Percentiles rank a stretch among this genome's conserved stretches.
Conservation (phyloP, 2,113 vertebrate genomes). For the Columba janthina region DNA sequence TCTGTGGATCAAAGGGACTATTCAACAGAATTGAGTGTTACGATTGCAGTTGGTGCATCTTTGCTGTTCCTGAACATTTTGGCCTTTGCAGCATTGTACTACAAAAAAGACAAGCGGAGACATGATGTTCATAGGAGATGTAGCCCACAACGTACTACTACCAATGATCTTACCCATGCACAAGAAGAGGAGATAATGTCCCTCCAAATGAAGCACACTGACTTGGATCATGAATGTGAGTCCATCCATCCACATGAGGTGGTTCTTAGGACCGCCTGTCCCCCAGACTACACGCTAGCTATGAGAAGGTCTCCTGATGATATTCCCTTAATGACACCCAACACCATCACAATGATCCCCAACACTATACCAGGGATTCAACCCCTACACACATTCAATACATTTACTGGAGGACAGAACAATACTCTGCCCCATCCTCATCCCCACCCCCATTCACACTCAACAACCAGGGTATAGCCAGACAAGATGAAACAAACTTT, state of each 20-base stretch:
- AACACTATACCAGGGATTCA: constrained; percentile 96
- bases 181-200: constrained; percentile 99
- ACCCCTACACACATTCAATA: constrained; percentile 95
- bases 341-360: constrained; percentile 99
- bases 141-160: constrained; percentile 91
- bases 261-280: constrained; percentile 96
- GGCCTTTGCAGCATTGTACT: constrained; percentile 96
- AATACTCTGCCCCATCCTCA: constrained; percentile 95
- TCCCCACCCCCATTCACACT: constrained; percentile 96
- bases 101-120: constrained; percentile 98
- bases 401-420: constrained; percentile 95
- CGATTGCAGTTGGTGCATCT: constrained; percentile 96
- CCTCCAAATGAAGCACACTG: constrained; percentile 98
- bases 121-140: constrained; percentile 95
- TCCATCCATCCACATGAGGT: constrained; percentile 95
- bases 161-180: constrained; percentile 94
- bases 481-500: constrained; percentile 81
- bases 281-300: constrained; percentile 98
- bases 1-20: constrained; percentile 97
- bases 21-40: constrained; percentile 96
- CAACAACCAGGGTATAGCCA: constrained; percentile 99
- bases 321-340: constrained; percentile 98
- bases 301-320: constrained; percentile 98
- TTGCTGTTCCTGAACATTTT: constrained; percentile 97
- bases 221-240: constrained; percentile 96